A percentile compares a stretch with the other conserved stretches of the same genome.
phyloP scores from a whole-genome alignment of 2,113 vertebrate genomes.

The Plecotus auritus region DNA sequence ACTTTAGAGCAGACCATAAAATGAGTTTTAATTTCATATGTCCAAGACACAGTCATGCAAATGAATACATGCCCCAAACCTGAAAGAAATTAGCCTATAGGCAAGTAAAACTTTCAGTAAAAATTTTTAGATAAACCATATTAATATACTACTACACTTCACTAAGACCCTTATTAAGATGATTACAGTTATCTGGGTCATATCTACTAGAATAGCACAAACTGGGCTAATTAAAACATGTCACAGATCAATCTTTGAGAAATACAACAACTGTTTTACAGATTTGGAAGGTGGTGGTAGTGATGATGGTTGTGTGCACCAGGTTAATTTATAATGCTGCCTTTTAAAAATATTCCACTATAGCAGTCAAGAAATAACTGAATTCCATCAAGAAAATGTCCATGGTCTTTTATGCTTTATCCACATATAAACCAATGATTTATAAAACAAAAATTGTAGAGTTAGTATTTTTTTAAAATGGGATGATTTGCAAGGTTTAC shows the following conservation, averaged over 20 bases:
- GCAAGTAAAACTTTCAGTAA: not conserved
- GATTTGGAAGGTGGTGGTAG: not conserved
- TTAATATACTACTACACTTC: not conserved
- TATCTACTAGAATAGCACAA: not conserved
- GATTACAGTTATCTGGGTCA: not conserved
- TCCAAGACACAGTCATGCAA: conserved; percentile 1
- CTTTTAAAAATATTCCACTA: conserved; percentile 17
- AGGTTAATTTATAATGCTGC: not conserved
- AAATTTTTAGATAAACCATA: not conserved
- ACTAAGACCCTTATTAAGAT: not conserved
- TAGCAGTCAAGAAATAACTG: not conserved
- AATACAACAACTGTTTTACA: not conserved
- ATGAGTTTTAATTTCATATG: conserved; percentile 25
- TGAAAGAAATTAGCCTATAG: conserved; percentile 41
- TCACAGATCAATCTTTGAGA: not conserved
- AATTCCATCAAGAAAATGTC: conserved; percentile 26
- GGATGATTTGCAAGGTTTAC: not conserved
- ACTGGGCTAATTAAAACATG: not conserved
- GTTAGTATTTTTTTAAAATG: not conserved
- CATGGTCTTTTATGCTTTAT: not conserved
- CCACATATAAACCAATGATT: conserved; percentile 11
- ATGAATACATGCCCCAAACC: not conserved
- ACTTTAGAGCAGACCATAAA: conserved; percentile 18
- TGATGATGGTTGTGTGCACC: not conserved
- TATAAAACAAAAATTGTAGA: not conserved